Conservation (phyloP, 2,113 vertebrate genomes). For the Myotis brandtii region DNA sequence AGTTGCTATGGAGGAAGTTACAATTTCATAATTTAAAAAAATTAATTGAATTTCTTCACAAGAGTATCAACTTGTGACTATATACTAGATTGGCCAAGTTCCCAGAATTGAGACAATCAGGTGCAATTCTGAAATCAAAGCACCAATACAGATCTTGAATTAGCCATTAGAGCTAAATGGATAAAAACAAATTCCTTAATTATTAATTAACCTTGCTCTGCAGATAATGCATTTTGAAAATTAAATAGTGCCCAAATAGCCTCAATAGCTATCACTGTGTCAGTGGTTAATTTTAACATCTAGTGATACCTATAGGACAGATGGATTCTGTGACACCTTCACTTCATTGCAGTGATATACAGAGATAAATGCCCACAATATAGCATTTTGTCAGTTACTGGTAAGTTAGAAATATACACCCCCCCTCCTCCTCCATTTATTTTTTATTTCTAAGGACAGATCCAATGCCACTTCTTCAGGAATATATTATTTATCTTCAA, state of each 20-base stretch:
- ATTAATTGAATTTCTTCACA: background rate
- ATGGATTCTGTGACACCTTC: background rate
- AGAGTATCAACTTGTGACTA: background rate
- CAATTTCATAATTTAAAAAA: background rate
- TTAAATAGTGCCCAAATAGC: background rate
- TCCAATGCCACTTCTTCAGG: background rate
- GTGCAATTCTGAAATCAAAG: background rate
- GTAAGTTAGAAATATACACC: background rate
- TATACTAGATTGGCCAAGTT: background rate
- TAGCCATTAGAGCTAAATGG: background rate
- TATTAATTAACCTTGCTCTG: background rate
- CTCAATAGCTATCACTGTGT: background rate
- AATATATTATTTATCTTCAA: background rate
- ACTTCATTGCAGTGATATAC: background rate
- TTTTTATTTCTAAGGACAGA: background rate
- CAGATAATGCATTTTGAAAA: background rate
- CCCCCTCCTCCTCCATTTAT: no score
- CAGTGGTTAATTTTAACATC: background rate
- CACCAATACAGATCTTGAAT: background rate
- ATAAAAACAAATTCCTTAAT: background rate
- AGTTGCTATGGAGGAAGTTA: background rate
- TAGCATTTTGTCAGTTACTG: background rate
- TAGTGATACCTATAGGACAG: background rate
- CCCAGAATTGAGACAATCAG: background rate
- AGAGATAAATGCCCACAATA: background rate